phyloP scores from a whole-genome alignment of 2,888 invertebrate species.

The Apotomis turbidana region DNA sequence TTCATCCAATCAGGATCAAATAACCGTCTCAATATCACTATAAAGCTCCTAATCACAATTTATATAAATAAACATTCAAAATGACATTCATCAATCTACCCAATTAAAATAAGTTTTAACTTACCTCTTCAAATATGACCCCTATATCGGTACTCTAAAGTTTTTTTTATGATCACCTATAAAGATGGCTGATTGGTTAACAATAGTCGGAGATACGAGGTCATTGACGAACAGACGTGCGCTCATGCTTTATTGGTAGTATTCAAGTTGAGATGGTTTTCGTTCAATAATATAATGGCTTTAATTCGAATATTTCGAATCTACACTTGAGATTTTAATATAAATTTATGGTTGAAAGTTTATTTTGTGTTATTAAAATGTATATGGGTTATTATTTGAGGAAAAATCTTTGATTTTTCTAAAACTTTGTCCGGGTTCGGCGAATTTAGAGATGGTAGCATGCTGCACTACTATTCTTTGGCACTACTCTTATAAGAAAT shows the following conservation, averaged over 20 bases:
- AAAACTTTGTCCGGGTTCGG: too few species aligned
- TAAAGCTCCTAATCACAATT: constrained; percentile 24
- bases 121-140: not conserved
- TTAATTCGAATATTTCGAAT: too few species aligned
- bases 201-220: constrained; percentile 18
- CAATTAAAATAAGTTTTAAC: not conserved
- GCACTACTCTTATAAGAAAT: too few species aligned
- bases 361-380: too few species aligned
- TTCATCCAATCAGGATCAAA: constrained; percentile 3
- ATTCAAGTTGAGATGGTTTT: constrained; percentile 12
- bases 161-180: not conserved
- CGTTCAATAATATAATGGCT: too few species aligned
- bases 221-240: constrained; percentile 19
- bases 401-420: too few species aligned
- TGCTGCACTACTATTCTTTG: too few species aligned
- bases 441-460: too few species aligned
- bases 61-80: constrained; percentile 21
- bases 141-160: not conserved
- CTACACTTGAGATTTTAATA: too few species aligned
- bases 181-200: constrained; percentile 15
- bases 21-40: constrained; percentile 24
- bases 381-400: too few species aligned
- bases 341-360: too few species aligned
- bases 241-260: constrained; percentile 18
- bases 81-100: not conserved